Percentiles rank a stretch among this genome's conserved stretches.
Conservation (phyloP, 2,797 vertebrate species). For the Champsocephalus esox region DNA sequence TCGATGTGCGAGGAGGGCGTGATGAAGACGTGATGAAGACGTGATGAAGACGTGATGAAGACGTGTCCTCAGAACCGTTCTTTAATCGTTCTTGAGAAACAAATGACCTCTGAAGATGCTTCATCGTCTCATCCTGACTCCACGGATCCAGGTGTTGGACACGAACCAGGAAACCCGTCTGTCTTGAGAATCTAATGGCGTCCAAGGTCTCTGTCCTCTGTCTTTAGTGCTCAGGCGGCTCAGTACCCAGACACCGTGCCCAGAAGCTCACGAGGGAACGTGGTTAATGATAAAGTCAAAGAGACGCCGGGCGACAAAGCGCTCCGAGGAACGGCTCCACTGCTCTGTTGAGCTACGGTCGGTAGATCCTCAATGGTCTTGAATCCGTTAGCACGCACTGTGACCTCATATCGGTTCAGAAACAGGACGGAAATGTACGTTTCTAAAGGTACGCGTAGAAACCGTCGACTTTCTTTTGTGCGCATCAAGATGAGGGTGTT, state of each 20-base stretch:
- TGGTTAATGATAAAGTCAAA: slow-evolving; percentile 33
- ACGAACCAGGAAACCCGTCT: background rate
- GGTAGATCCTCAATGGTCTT: too few species aligned
- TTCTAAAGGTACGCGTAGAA: too few species aligned
- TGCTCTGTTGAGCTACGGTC: background rate
- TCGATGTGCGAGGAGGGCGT: slow-evolving; percentile 40
- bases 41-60: too few species aligned
- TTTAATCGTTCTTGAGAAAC: background rate
- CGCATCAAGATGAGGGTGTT: too few species aligned
- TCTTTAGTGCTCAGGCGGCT: slow-evolving; percentile 9
- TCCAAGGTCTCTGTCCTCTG: slow-evolving; percentile 10
- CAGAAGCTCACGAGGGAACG: slow-evolving; percentile 24
- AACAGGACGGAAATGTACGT: too few species aligned
- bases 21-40: too few species aligned
- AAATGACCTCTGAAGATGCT: slow-evolving; percentile 22
- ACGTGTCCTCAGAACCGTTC: background rate
- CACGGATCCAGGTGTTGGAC: background rate
- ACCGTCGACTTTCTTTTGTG: too few species aligned
- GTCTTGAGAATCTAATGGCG: slow-evolving; percentile 30
- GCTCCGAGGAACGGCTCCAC: slow-evolving; percentile 37
- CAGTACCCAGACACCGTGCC: background rate
- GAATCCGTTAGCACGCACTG: too few species aligned
- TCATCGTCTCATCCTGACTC: slow-evolving; percentile 12
- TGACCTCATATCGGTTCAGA: too few species aligned
- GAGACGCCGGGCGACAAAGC: slow-evolving; percentile 70